Base-by-base conservation (phyloP, 2,888 invertebrate genomes). In the Caenorhabditis doughertyi region DNA sequence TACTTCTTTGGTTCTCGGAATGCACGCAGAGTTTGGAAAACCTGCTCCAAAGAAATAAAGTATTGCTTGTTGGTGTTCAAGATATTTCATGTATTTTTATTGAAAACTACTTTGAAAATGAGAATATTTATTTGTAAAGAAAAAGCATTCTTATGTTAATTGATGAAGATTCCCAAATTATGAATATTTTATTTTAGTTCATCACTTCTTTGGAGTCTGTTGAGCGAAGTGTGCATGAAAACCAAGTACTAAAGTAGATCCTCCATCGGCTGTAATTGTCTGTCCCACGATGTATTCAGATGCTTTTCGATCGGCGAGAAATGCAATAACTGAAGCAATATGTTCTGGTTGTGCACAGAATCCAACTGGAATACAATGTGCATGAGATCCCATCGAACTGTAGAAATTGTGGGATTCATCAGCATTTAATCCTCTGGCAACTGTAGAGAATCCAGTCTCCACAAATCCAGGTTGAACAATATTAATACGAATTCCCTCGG, bases 241-340 rank as follows among this genome's bases (percentile, higher is more conserved):
- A 39, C 73, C 73, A 21, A 55, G 42, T 21, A 73, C 62, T 2
- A 73, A 44, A 27, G 73, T 42, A 0, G 64, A 51, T 72, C 72
- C 60, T 51, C 62, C 72, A 49, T 72, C 60, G 0, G 72, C 60
- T 2, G 51, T 62, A 32, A 72, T 72, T 27, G 72, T 72, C 49
- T 73, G 64, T 64, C 73, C 73, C 0, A 73, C 55, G 32, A 73
- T 65, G 47, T 73, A 64, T 16, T 64, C 73, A n/a, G 72, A 73
- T 39, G 72, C 29, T 35, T 73, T 60, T 49, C 60, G 49, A 13
- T 72, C 62, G 13, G 72, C 72, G 5, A 72, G 32, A n/a, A 72
- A 72, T 3, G 72, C 73, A 39, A 73, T 73, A 23, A 64, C 73
- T 18, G 51, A 51, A 7, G 64, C 73, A 25, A 64, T 49, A 18